Evolutionary conservation across 1,140 invertebrate species (phyloP).

Genomic region (Leptopilina boulardi): DNA sequence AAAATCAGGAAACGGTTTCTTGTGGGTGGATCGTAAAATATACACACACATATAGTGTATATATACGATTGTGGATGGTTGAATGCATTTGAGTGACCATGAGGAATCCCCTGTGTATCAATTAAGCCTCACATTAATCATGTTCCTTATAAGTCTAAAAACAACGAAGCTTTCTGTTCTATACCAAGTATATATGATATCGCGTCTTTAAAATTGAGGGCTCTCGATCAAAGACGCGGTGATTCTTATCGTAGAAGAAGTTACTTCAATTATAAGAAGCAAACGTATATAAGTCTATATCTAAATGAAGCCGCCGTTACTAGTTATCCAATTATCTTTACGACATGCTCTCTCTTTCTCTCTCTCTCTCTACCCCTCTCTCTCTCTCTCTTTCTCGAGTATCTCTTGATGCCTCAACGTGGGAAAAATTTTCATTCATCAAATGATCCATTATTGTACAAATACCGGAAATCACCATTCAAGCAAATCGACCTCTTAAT

Average conservation of each 20-base stretch:
- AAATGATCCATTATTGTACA: not conserved
- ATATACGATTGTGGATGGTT: not conserved
- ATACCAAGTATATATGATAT: not conserved
- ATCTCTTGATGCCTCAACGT: not conserved
- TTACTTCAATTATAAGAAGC: constrained; percentile 39
- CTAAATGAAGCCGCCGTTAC: constrained; percentile 30
- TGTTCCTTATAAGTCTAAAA: not conserved
- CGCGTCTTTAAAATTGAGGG: not conserved
- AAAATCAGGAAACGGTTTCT: not conserved
- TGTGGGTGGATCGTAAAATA: not conserved
- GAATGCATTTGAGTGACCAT: constrained; percentile 13
- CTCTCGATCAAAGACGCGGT: constrained; percentile 28
- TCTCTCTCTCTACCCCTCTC: not conserved
- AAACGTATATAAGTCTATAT: not conserved
- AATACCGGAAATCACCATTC: constrained; percentile 2
- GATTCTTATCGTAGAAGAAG: constrained; percentile 39
- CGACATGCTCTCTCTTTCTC: not conserved
- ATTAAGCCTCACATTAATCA: constrained; percentile 8
- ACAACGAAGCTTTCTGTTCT: constrained; percentile 17
- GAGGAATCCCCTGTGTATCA: constrained; percentile 22
- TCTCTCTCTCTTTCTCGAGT: constrained; percentile 1
- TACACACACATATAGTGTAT: no score
- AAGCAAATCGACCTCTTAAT: not conserved
- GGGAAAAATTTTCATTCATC: not conserved
- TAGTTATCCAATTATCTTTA: constrained; percentile 39